Evolutionary conservation across 2,113 vertebrate species (phyloP), one percentile per base, ranked within the genome.

Genomic region (Numida meleagris): DNA sequence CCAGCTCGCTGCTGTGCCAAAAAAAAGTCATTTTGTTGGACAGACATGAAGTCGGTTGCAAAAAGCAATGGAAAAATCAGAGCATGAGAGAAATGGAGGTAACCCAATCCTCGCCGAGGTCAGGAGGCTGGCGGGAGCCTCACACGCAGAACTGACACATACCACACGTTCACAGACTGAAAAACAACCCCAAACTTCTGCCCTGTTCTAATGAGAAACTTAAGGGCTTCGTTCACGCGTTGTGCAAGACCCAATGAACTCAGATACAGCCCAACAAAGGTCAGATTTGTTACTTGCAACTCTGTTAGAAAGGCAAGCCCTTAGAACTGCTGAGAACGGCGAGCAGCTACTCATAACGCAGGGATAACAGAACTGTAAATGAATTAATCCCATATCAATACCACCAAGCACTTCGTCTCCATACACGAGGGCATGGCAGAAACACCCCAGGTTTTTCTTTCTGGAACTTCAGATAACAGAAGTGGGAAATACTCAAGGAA

Each of bases 161-260:
- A 81, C 82, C 94, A 90, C 85, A 53, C 88, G 89, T 93, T 90
- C 90, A 86, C 23, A 93, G 94, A 88, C 86, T 78, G 82, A 57
- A 88, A 95, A 95, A 94, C 93, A 95, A 96, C 57, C 76, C 72
- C 91, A 83, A 88, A 94, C 62, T 95, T 81, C 83, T 83, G 31
- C 63, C 79, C 79, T 79, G 6, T 70, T 82, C 96, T 84, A 90
- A 88, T 92, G 83, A 95, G 81, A 78, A 93, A 95, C 94, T 72
- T 75, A 24, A 91, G 91, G 78, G 71, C 34, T 85, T 91, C 85
- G 65, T 68, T 89, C 65, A 63, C 81, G 59, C 74, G 36, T 40
- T 76, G 78, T n/a, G 61, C 46, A 75, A 88, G 48, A 90, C 55
- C 53, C 91, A 88, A 77, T 45, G 67, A 46, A 76, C 80, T 86